Percentiles rank a stretch among this genome's conserved stretches.
Conservation (phyloP, 2,113 vertebrate species). For the Australoheros scitulus region DNA sequence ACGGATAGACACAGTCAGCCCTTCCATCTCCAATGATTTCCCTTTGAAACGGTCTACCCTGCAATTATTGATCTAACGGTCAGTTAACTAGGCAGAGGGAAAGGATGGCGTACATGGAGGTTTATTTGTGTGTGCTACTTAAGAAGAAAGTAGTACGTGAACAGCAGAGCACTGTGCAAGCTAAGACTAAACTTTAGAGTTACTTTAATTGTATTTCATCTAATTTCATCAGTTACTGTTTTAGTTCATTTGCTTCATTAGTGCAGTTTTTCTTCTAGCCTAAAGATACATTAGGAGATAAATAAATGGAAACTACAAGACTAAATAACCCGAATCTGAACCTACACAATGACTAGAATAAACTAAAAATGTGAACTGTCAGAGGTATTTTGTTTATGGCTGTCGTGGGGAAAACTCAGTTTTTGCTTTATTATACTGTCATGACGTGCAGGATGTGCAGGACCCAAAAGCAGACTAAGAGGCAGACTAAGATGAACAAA, state of each 20-base stretch:
- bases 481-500: too few relatives aligned
- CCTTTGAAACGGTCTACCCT: slow-evolving; percentile 38
- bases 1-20: neutral
- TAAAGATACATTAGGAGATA: neutral
- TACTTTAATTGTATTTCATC: neutral
- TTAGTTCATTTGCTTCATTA: neutral
- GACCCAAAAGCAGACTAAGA: too few relatives aligned
- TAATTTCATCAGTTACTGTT: neutral
- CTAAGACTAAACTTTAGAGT: slow-evolving; percentile 14
- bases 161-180: neutral
- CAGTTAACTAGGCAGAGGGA: slow-evolving; percentile 45
- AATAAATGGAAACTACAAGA: neutral
- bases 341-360: neutral
- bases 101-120: neutral
- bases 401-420: too few relatives aligned
- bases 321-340: neutral
- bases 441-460: too few relatives aligned
- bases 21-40: slow-evolving; percentile 25
- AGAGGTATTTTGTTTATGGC: neutral
- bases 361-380: neutral
- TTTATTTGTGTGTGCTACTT: neutral
- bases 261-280: neutral
- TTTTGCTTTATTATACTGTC: neutral
- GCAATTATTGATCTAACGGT: slow-evolving; percentile 63
- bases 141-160: neutral